Base-by-base conservation (phyloP, 2,113 vertebrate species). In the Rutilus rutilus region DNA sequence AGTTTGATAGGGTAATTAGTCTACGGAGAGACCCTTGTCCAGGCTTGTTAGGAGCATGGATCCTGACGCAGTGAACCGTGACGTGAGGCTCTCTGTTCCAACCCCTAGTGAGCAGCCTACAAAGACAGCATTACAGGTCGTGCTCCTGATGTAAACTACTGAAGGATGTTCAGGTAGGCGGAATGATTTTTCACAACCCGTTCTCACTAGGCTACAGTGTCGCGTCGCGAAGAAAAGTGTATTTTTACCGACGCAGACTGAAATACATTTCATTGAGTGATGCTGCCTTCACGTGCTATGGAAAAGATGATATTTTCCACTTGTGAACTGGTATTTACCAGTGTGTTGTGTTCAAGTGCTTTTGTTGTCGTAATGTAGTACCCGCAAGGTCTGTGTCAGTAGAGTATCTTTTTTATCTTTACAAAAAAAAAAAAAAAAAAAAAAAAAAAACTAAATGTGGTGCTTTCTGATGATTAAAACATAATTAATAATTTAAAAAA, bases 1-100 rank as follows among this genome's bases (percentile, higher is more conserved):
- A 42, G 36, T 69, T 36, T 78, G 80, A 82, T 14, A 42, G 82
- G 50, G 23, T 47, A 52, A 75, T 36, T 17, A 54, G 36, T 74
- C 64, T 19, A 11, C 7, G 11, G 71, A 65, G 87, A 85, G 42
- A 45, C 21, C n/a, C 8, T 62, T 77, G 25, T 52, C 15, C 14
- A 3, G 50, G 25, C 75, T 54, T 5, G 50, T 77, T 33, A 77
- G 27, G 9, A 33, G 75, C 8, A 54, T 21, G 50, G 14, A 11
- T 54, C 17, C 27, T 77, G 47, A 19, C 9, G 75, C 15, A 33
- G 1, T 54, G 47, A 77, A 23, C 14, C 2, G 4, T 12, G 27
- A 2, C 2, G 4, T 12, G 27, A 2, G 25, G 17, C 25, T 77
- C 3, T 76, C 47, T 33, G 25, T 77, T 21, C 4, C 74, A 11